Evolutionary conservation across 2,113 vertebrate genomes (phyloP).

Genomic region (Chroicocephalus ridibundus): DNA sequence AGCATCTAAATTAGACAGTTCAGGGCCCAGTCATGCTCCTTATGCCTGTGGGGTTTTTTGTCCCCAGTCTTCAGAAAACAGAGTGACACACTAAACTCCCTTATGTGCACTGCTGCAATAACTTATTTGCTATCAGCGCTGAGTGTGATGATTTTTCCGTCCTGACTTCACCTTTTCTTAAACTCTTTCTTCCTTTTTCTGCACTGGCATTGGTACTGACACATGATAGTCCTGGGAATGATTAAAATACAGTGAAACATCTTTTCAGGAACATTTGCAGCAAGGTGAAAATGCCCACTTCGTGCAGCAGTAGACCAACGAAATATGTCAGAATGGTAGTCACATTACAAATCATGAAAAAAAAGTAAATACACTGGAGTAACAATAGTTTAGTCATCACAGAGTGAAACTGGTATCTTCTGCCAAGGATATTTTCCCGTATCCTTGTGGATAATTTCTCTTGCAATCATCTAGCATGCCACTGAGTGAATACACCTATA

Average conservation of each 20-base stretch:
- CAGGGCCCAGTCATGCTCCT: neutral
- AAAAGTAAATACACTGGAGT: rapidly evolving
- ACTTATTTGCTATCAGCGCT: neutral
- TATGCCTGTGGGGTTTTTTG: neutral
- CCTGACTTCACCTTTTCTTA: neutral
- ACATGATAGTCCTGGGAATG: neutral
- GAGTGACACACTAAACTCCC: neutral
- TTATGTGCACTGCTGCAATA: neutral
- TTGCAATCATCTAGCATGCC: neutral
- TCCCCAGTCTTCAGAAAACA: neutral
- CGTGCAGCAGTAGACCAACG: neutral
- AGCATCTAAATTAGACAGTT: neutral
- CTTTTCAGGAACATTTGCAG: neutral
- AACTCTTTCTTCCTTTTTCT: neutral
- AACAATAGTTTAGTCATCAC: neutral
- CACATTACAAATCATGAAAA: neutral
- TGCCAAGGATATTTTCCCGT: neutral
- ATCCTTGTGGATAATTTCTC: neutral
- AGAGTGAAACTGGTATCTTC: neutral
- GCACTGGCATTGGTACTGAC: neutral
- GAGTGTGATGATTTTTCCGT: neutral
- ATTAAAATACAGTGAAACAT: neutral
- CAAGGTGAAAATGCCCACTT: neutral
- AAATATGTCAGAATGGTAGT: neutral
- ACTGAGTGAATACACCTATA: neutral